A percentile compares a stretch with the other conserved stretches of the same genome.
phyloP scores from a whole-genome alignment of 2,797 vertebrate genomes.

The Macropodus opercularis region DNA sequence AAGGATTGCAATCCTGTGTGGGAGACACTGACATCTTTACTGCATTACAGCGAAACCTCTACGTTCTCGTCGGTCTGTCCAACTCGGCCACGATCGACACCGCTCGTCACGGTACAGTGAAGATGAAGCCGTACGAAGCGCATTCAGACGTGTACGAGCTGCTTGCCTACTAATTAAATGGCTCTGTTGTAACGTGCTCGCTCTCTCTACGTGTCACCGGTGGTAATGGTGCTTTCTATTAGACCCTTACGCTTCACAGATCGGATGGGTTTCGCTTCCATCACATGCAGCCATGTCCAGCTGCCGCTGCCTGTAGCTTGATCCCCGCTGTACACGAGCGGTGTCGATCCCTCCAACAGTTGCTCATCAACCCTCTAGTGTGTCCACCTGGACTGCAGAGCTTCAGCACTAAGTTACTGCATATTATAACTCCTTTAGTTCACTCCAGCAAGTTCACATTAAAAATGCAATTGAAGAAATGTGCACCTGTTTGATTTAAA shows the following conservation, averaged over 20 bases:
- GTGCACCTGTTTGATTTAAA: slow-evolving; percentile 44
- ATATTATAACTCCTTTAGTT: slow-evolving; percentile 72
- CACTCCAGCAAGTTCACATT: slow-evolving; percentile 54
- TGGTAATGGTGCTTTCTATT: no score
- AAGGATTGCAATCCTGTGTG: slow-evolving; percentile 56
- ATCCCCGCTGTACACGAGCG: background rate
- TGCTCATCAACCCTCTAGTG: slow-evolving; percentile 26
- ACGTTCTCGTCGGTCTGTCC: no score
- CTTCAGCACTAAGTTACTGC: slow-evolving; percentile 74
- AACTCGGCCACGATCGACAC: background rate
- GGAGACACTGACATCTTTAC: slow-evolving; percentile 75
- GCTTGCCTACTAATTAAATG: no score
- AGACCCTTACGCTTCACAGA: no score
- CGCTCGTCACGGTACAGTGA: no score
- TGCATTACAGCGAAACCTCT: slow-evolving; percentile 70
- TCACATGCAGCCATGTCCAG: no score
- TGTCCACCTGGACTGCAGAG: slow-evolving; percentile 42
- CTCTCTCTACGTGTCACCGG: no score
- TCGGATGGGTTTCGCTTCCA: no score
- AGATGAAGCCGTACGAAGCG: no score
- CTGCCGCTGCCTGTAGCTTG: background rate
- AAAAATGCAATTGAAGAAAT: slow-evolving; percentile 37
- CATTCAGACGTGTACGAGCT: no score
- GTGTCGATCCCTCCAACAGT: background rate
- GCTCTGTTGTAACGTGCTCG: no score